Percentiles rank a stretch among this genome's conserved stretches.
Conservation (phyloP, 2,113 vertebrate genomes). For the Asarcornis scutulata region DNA sequence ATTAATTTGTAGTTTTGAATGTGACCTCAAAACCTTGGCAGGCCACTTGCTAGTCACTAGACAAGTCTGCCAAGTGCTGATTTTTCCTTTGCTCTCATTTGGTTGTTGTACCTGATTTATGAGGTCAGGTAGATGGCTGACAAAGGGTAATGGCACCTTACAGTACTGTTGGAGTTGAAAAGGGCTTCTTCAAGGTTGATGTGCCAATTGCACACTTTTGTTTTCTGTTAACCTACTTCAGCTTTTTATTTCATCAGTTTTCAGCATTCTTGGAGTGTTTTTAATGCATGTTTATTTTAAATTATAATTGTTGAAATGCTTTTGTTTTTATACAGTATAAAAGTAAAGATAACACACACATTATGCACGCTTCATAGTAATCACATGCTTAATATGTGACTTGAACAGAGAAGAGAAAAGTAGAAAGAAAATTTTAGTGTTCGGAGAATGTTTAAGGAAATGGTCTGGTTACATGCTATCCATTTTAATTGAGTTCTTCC, state of each 20-base stretch:
- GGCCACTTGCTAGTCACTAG: not conserved
- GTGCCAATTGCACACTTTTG: not conserved
- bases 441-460: not conserved
- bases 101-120: constrained; percentile 8
- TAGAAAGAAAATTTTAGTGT: not conserved
- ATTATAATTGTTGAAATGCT: not conserved
- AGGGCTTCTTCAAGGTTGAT: constrained; percentile 44
- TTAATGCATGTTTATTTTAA: not conserved
- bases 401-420: not conserved
- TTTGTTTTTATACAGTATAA: not conserved
- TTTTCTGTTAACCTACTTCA: not conserved
- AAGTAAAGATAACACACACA: not conserved
- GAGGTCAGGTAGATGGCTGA: constrained; percentile 25
- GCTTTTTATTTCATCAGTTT: not conserved
- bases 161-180: not conserved
- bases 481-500: not conserved
- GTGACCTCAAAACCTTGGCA: constrained; percentile 19
- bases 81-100: constrained; percentile 12
- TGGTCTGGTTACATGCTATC: not conserved
- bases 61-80: not conserved
- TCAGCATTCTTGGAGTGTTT: not conserved
- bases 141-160: constrained; percentile 27
- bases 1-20: not conserved
- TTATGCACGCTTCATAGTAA: not conserved
- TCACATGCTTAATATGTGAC: not conserved